These are phyloP conservation scores for Argyresthia goedartella DNA, from an alignment of 2,888 invertebrate species.

Conservation along the genomic window DNA sequence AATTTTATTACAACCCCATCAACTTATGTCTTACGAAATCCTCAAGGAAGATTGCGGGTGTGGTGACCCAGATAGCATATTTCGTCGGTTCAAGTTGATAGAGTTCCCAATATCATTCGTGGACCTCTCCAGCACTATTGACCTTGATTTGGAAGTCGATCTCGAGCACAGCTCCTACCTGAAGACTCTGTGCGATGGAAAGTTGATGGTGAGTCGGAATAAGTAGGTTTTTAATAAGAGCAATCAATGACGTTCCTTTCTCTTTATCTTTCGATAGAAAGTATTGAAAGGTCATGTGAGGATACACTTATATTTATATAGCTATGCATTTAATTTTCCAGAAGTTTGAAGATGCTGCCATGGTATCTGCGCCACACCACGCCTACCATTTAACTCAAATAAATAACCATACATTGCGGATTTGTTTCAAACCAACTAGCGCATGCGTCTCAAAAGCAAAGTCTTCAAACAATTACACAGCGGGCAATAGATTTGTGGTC, in stretches of 20 bases:
- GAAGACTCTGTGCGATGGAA: slow-evolving; percentile 41
- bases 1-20: too few species aligned
- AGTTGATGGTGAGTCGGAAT: slow-evolving; percentile 33
- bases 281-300: too few species aligned
- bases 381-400: slow-evolving; percentile 34
- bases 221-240: neutral
- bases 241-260: too few species aligned
- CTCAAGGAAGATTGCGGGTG: slow-evolving; percentile 19
- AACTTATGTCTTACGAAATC: too few species aligned
- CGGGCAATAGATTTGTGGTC: slow-evolving; percentile 46
- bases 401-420: slow-evolving; percentile 28
- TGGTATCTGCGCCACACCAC: slow-evolving; percentile 55
- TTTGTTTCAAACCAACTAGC: slow-evolving; percentile 43
- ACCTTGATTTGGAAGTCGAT: slow-evolving; percentile 39
- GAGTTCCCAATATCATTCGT: slow-evolving; percentile 54
- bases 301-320: too few species aligned
- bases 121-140: slow-evolving; percentile 33
- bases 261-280: too few species aligned
- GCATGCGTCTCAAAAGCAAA: slow-evolving; percentile 39
- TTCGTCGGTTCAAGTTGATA: slow-evolving; percentile 42
- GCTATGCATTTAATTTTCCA: slow-evolving; percentile 20
- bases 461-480: slow-evolving; percentile 31
- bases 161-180: slow-evolving; percentile 40
- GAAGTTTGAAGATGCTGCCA: slow-evolving; percentile 51
- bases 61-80: slow-evolving; percentile 42